Evolutionary conservation across 2,113 vertebrate genomes (phyloP).

Genomic region (Pelecanus crispus): DNA sequence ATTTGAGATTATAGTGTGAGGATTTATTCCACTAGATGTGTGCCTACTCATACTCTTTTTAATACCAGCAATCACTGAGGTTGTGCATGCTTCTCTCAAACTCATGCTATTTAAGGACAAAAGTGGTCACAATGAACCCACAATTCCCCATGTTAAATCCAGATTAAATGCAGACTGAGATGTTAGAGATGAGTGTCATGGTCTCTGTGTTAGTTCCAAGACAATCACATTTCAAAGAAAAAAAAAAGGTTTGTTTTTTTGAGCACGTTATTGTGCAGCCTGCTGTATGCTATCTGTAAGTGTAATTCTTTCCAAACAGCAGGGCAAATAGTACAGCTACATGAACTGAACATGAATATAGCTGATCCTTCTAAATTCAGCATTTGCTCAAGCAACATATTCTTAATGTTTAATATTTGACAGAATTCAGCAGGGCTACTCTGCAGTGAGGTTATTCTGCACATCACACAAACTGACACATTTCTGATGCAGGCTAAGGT

Average conservation of each 20-base stretch:
- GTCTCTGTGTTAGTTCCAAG: neutral
- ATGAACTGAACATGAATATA: neutral
- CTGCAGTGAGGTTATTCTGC: neutral
- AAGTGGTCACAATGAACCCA: neutral
- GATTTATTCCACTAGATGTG: neutral
- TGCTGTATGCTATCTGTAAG: neutral
- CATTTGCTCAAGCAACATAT: neutral
- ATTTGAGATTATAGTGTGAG: neutral
- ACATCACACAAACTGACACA: neutral
- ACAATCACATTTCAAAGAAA: neutral
- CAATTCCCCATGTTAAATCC: neutral
- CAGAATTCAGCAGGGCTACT: neutral
- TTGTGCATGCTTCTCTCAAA: neutral
- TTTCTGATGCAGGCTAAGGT: neutral
- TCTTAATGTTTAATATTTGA: neutral
- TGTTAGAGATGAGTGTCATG: neutral
- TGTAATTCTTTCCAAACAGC: neutral
- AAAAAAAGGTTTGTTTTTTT: neutral
- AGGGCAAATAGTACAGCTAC: neutral
- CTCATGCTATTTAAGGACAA: neutral
- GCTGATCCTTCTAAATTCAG: neutral
- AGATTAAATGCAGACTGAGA: neutral
- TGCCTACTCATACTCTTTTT: neutral
- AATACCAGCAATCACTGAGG: neutral
- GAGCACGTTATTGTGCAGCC: neutral